These are phyloP conservation scores for Cuniculus paca DNA, from an alignment of 2,797 vertebrate species.

Conservation along the genomic window DNA sequence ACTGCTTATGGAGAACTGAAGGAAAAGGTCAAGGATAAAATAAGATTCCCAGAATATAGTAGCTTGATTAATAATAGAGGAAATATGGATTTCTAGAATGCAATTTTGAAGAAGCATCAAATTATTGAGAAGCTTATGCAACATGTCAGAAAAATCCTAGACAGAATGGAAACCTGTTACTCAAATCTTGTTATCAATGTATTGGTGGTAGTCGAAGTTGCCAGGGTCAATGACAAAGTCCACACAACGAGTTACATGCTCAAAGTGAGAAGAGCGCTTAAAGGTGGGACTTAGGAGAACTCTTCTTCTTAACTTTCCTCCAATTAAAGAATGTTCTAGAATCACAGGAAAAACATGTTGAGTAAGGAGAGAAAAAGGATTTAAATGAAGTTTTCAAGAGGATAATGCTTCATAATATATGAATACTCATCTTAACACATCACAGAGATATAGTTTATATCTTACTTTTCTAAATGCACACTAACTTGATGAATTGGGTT, in stretches of 20 bases:
- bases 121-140: not conserved
- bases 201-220: not conserved
- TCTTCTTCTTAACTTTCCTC: not conserved
- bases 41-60: not conserved
- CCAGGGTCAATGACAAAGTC: not conserved
- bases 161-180: not conserved
- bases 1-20: not conserved
- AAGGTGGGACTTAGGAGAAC: not conserved
- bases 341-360: conserved; percentile 11
- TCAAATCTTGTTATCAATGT: not conserved
- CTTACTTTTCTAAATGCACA: conserved; percentile 35
- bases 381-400: not conserved
- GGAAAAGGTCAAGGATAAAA: not conserved
- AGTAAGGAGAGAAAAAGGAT: not conserved
- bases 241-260: not conserved
- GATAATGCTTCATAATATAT: not conserved
- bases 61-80: not conserved
- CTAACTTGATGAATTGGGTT: conserved; percentile 25
- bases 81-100: not conserved
- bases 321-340: no score
- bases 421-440: conserved; percentile 45
- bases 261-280: not conserved
- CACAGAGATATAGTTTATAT: conserved; percentile 58
- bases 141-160: not conserved
- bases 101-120: not conserved